Evolutionary conservation across 2,797 vertebrate genomes (phyloP).

Genomic region (Hydrophis major): DNA sequence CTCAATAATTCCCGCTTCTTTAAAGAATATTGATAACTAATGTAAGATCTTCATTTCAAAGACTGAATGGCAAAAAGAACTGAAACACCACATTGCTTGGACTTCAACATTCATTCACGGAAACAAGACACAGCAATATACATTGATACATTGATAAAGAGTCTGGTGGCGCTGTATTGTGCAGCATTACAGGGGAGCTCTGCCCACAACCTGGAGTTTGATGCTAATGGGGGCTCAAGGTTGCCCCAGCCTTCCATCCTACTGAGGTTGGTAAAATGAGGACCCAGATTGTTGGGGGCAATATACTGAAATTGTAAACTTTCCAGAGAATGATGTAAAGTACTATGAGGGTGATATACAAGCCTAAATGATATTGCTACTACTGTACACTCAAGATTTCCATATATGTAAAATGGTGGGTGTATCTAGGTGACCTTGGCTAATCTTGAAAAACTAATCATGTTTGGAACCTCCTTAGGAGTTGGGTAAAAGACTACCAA

Average conservation of each 20-base stretch:
- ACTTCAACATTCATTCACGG: slow-evolving; percentile 34
- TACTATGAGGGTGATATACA: not conserved
- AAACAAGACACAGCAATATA: slow-evolving; percentile 10
- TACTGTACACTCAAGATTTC: not conserved
- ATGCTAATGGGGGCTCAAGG: too few relatives aligned
- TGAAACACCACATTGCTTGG: slow-evolving; percentile 32
- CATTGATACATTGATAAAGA: not conserved
- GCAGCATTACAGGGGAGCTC: not conserved
- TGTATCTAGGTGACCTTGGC: not conserved
- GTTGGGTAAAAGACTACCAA: not conserved
- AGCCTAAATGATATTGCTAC: not conserved
- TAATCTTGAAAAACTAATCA: not conserved
- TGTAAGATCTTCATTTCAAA: slow-evolving; percentile 49
- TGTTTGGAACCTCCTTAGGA: not conserved
- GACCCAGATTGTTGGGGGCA: not conserved
- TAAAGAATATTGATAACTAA: slow-evolving; percentile 70
- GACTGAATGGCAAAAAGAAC: slow-evolving; percentile 44
- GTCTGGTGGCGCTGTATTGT: not conserved
- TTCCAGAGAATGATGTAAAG: not conserved
- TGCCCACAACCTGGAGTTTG: not conserved
- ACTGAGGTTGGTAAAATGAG: not conserved
- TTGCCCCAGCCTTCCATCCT: not conserved
- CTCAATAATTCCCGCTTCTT: slow-evolving; percentile 70
- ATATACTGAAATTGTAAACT: not conserved
- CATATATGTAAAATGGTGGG: not conserved